These are phyloP conservation scores for Ramazzottius varieornatus DNA, from an alignment of 2,888 invertebrate genomes.

Conservation along the genomic window DNA sequence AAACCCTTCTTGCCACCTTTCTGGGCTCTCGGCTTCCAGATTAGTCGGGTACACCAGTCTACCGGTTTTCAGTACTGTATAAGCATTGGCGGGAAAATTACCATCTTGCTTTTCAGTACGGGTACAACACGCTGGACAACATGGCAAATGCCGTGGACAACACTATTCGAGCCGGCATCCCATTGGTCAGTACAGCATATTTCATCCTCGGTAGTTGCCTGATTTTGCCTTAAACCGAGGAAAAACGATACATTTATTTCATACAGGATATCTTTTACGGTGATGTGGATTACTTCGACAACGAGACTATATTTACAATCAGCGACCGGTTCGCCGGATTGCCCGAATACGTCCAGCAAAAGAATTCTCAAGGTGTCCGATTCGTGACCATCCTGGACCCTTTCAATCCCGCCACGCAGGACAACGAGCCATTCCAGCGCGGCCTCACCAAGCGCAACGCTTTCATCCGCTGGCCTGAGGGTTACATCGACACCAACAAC, in stretches of 20 bases:
- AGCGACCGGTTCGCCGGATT: background rate
- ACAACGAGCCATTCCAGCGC: background rate
- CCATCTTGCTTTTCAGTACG: conserved; percentile 7
- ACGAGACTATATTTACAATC: background rate
- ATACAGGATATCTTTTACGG: background rate
- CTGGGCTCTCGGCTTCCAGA: conserved; percentile 19
- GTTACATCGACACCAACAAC: background rate
- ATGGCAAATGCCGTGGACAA: conserved; percentile 15
- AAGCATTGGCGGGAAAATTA: background rate
- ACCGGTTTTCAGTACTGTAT: too few species aligned
- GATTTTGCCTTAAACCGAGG: too few species aligned
- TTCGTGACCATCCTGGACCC: conserved; percentile 2
- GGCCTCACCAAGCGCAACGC: background rate
- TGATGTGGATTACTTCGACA: background rate
- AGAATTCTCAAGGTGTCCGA: background rate
- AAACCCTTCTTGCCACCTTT: conserved; percentile 17
- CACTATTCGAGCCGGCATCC: conserved; percentile 19
- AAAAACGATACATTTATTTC: too few species aligned
- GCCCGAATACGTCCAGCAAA: background rate
- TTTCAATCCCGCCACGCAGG: background rate
- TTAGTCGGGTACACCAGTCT: conserved; percentile 10
- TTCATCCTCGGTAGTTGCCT: too few species aligned
- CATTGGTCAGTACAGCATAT: conserved; percentile 12
- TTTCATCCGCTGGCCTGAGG: background rate
- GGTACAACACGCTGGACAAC: conserved; percentile 10